A percentile compares a stretch with the other conserved stretches of the same genome.
These are phyloP conservation scores for Stomatorhinus ivindoensis DNA, from an alignment of 2,113 vertebrate species.

Conservation along the genomic window DNA sequence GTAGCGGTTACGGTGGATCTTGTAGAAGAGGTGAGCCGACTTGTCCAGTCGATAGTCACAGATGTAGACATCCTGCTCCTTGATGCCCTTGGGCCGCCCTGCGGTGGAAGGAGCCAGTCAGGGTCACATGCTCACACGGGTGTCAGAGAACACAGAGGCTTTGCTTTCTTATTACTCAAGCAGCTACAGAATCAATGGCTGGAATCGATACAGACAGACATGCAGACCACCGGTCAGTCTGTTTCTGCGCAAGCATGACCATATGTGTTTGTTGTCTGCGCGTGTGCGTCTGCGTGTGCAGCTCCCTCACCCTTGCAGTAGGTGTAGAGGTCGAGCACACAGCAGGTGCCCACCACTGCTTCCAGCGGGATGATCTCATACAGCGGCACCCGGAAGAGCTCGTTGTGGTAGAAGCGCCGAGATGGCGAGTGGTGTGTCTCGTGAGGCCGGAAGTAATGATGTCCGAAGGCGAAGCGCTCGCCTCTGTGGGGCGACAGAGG, in stretches of 20 bases:
- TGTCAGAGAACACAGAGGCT: background rate
- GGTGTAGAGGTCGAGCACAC: slow-evolving; percentile 92
- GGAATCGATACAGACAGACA: background rate
- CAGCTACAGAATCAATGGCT: background rate
- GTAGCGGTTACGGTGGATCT: slow-evolving; percentile 96
- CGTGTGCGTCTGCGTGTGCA: background rate
- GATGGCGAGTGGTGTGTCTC: slow-evolving; percentile 97
- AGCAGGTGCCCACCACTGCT: slow-evolving; percentile 90
- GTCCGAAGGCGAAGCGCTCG: slow-evolving; percentile 93
- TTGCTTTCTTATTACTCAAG: background rate
- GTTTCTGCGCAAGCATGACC: background rate
- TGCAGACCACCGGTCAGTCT: background rate
- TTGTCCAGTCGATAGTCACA: slow-evolving; percentile 97
- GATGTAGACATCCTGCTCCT: slow-evolving; percentile 95
- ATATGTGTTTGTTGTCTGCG: background rate
- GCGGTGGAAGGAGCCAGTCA: background rate
- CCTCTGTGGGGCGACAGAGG: slow-evolving; percentile 58
- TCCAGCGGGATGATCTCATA: slow-evolving; percentile 97
- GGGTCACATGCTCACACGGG: background rate
- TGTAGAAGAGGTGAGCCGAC: slow-evolving; percentile 96
- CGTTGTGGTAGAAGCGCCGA: slow-evolving; percentile 92
- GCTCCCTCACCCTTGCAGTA: slow-evolving; percentile 85
- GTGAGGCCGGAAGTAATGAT: slow-evolving; percentile 97
- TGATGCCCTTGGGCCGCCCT: slow-evolving; percentile 91
- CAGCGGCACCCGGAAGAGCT: slow-evolving; percentile 89